Base-by-base conservation (phyloP, 2,888 invertebrate species). In the Stenoptilia bipunctidactyla region DNA sequence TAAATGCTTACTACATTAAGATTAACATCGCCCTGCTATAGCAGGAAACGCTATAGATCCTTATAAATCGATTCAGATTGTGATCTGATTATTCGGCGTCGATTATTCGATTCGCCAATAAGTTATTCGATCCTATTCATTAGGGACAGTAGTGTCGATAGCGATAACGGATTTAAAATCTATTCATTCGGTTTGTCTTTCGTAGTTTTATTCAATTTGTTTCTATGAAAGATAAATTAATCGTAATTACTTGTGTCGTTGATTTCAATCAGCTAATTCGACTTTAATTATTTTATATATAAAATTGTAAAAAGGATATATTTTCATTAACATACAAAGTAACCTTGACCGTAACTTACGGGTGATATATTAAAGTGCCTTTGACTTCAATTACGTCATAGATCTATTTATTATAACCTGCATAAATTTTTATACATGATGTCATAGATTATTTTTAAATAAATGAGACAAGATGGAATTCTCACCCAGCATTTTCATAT, bases 61-160 rank as follows among this genome's bases (percentile, higher is more conserved):
- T 67, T 72, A 74, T 77, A 79, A 80, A 79, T 80, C 74, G 61
- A 66, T 59, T 48, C 58, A 62, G 77, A 80, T 80, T 66, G 61
- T 65, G 58, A 80, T 80, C 80, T 67, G 70, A 79, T 76, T 67
- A 71, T 67, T 61, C 63, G 58, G 77, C 73, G 79, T 76, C 80
- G 79, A 82, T 82, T 80, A 82, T 79, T 71, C 70, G 74, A 76
- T 71, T 65, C 65, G 62, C 61, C 53, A 67, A 73, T 77, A 75
- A 79, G 66, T 79, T 80, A 77, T 75, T 67, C 70, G 68, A 64
- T 65, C 71, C 74, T 66, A 77, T 80, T 80, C 79, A 77, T 76
- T 80, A 68, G 72, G 20, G 3, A 5, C 20, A 8, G n/a, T n/a
- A 73, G 60, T 60, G 56, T 56, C 56, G 58, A 61, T 58, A 58